A percentile compares a stretch with the other conserved stretches of the same genome.
Conservation (phyloP, 1,140 invertebrate genomes). For the Sycobia sp. region DNA sequence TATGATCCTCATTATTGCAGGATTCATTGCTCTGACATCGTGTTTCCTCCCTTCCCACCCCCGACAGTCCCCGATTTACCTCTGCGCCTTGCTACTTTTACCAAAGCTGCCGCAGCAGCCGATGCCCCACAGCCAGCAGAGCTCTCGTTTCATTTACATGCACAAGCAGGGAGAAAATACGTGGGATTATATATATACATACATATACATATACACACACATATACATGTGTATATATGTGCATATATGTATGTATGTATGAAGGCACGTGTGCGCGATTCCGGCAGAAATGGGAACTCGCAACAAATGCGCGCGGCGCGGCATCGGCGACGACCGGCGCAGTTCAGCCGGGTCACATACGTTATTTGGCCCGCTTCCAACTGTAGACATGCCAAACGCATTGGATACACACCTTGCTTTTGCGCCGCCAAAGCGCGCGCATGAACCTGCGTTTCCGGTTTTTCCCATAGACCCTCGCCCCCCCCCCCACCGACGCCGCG, state of each 20-base stretch:
- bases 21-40: not conserved
- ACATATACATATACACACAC: no score
- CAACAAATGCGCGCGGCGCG: no score
- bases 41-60: not conserved
- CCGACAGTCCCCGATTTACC: not conserved
- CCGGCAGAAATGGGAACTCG: no score
- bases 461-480: constrained; percentile 20
- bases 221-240: no score
- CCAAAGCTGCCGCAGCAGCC: constrained; percentile 1
- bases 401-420: constrained; percentile 13
- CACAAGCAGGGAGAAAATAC: no score
- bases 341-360: constrained; percentile 43
- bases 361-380: constrained; percentile 49
- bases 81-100: no score
- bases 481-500: not conserved
- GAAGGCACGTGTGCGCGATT: no score
- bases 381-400: constrained; percentile 29
- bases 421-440: constrained; percentile 33
- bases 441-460: constrained; percentile 37
- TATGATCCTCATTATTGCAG: constrained; percentile 9
- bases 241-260: no score
- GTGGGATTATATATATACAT: no score
- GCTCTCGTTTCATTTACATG: not conserved
- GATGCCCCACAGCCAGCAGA: no score
- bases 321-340: not conserved